Conservation (phyloP, 2,888 invertebrate genomes). For the Adelognathus sp. region DNA sequence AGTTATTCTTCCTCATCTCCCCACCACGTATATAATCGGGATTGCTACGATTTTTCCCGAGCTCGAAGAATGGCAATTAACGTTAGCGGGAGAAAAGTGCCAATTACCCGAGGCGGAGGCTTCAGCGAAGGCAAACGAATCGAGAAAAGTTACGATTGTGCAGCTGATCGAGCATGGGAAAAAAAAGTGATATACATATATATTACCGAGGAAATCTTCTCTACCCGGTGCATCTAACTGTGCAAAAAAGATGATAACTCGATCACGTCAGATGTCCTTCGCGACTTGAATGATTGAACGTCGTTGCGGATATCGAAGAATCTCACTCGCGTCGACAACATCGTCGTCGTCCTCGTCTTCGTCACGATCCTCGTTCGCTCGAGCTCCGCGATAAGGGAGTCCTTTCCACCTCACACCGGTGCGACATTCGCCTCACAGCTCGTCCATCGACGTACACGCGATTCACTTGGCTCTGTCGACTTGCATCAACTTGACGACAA, state of each 20-base stretch:
- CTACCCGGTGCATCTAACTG: neutral
- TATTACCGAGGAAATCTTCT: neutral
- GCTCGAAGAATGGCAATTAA: slow-evolving; percentile 25
- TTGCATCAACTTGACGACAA: neutral
- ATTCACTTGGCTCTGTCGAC: slow-evolving; percentile 3
- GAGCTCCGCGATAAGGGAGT: neutral
- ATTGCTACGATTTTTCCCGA: slow-evolving; percentile 14
- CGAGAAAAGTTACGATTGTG: neutral
- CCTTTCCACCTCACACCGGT: neutral
- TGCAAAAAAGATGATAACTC: neutral
- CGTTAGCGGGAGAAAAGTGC: slow-evolving; percentile 16
- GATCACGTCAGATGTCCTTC: slow-evolving; percentile 30
- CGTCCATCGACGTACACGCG: neutral
- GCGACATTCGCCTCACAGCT: neutral
- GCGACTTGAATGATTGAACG: slow-evolving; percentile 39
- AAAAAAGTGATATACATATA: too few species aligned
- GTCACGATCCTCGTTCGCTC: slow-evolving; percentile 26
- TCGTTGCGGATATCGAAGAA: slow-evolving; percentile 33
- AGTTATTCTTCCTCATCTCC: neutral
- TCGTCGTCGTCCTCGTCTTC: slow-evolving; percentile 26
- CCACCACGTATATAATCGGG: neutral
- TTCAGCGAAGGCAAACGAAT: neutral
- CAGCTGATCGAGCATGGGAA: neutral
- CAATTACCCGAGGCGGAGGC: neutral
- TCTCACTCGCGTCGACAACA: slow-evolving; percentile 4